Evolutionary conservation across 2,888 invertebrate species (phyloP).

Genomic region (Periphyllus acericola): DNA sequence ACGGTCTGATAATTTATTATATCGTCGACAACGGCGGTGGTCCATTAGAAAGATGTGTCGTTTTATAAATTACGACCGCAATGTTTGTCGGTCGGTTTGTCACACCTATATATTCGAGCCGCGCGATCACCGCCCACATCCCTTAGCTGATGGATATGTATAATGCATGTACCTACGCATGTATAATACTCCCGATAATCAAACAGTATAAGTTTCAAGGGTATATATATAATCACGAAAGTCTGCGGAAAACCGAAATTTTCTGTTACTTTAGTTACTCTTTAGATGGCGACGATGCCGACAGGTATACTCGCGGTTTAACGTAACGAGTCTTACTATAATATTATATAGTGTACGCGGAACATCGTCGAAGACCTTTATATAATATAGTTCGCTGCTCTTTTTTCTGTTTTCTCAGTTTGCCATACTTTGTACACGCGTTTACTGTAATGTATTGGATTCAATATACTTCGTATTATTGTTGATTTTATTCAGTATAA

Average conservation of each 20-base stretch:
- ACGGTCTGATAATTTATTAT: conserved; percentile 25
- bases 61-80: conserved; percentile 34
- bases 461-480: no score
- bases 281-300: no score
- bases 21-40: not conserved
- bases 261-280: no score
- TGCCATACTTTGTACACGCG: no score
- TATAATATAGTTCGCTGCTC: no score
- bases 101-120: not conserved
- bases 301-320: no score
- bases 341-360: no score
- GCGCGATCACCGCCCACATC: not conserved
- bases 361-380: no score
- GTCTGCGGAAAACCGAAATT: not conserved
- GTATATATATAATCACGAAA: not conserved
- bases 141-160: not conserved
- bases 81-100: conserved; percentile 29
- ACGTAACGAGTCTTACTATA: no score
- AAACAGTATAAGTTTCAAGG: not conserved
- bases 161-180: not conserved
- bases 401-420: no score
- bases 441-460: no score
- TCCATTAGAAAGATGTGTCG: conserved; percentile 17
- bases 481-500: no score
- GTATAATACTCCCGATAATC: not conserved